Percentiles rank a stretch among this genome's conserved stretches.
phyloP scores from a whole-genome alignment of 2,888 invertebrate genomes.

The Agonum fuliginosum region DNA sequence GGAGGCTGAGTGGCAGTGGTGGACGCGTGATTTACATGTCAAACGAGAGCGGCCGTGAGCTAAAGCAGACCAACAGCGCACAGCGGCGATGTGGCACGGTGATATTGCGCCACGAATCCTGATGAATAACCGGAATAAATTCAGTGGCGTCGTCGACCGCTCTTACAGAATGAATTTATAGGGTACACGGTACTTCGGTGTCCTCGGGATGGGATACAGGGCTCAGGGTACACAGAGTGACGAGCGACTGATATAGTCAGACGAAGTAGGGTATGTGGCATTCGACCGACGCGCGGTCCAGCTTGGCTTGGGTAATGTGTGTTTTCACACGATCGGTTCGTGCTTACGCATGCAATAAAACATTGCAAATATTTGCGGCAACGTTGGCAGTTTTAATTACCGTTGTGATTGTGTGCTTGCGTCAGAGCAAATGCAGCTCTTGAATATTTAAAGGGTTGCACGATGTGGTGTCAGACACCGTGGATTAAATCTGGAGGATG shows the following conservation, averaged over 20 bases:
- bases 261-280: not conserved
- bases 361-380: slow-evolving; percentile 63
- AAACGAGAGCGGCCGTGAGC: slow-evolving; percentile 16
- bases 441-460: slow-evolving; percentile 69
- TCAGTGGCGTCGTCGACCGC: slow-evolving; percentile 42
- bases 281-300: slow-evolving; percentile 21
- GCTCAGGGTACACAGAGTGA: not conserved
- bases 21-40: slow-evolving; percentile 48
- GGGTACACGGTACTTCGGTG: too few relatives aligned
- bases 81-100: slow-evolving; percentile 17
- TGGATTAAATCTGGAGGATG: slow-evolving; percentile 7
- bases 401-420: slow-evolving; percentile 67
- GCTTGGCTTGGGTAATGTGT: slow-evolving; percentile 53
- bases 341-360: slow-evolving; percentile 64
- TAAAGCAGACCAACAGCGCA: slow-evolving; percentile 16
- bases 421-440: slow-evolving; percentile 63
- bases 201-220: not conserved
- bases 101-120: slow-evolving; percentile 54
- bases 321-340: slow-evolving; percentile 62
- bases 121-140: slow-evolving; percentile 53
- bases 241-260: not conserved
- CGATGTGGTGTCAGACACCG: slow-evolving; percentile 19
- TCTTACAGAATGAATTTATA: slow-evolving; percentile 45
- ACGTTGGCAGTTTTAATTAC: slow-evolving; percentile 69
- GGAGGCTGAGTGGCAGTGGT: not conserved